Evolutionary conservation across 2,797 vertebrate genomes (phyloP).

Genomic region (Kryptolebias ocellatus): DNA sequence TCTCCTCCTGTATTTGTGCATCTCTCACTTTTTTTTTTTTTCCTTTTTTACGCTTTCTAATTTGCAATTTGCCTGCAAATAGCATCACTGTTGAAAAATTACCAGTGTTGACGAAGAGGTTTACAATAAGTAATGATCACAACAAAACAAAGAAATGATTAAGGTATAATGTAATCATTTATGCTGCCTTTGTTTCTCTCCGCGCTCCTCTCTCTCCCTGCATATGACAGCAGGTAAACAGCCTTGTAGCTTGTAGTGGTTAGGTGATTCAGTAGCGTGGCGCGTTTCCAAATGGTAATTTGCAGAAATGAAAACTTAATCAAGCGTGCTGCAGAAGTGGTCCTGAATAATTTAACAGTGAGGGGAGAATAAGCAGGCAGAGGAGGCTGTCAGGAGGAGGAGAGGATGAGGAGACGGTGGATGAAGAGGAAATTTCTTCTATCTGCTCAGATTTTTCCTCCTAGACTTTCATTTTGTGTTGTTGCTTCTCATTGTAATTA

Average conservation of each 20-base stretch:
- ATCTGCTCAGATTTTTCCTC: neutral
- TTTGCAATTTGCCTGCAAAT: conserved; percentile 49
- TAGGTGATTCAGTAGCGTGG: conserved; percentile 78
- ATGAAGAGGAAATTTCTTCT: conserved; percentile 18
- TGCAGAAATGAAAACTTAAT: conserved; percentile 96
- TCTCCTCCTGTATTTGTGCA: conserved; percentile 26
- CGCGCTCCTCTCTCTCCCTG: conserved; percentile 38
- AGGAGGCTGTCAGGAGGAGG: conserved; percentile 30
- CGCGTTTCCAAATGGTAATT: conserved; percentile 85
- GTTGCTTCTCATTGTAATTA: neutral
- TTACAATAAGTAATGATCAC: conserved; percentile 68
- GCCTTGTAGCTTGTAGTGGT: conserved; percentile 78
- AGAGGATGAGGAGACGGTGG: conserved; percentile 28
- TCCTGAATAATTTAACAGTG: conserved; percentile 89
- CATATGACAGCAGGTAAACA: conserved; percentile 84
- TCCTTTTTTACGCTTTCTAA: conserved; percentile 24
- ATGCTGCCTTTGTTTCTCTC: conserved; percentile 71
- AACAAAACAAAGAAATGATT: conserved; percentile 78
- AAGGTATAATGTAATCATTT: conserved; percentile 70
- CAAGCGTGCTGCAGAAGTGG: conserved; percentile 86
- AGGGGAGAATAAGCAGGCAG: conserved; percentile 43
- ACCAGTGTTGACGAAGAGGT: conserved; percentile 69
- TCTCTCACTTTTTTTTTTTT: conserved; percentile 8
- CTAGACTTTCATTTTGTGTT: neutral
- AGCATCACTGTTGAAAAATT: conserved; percentile 48